Base-by-base conservation (phyloP, 2,888 invertebrate genomes). In the Drosophila borealis region DNA sequence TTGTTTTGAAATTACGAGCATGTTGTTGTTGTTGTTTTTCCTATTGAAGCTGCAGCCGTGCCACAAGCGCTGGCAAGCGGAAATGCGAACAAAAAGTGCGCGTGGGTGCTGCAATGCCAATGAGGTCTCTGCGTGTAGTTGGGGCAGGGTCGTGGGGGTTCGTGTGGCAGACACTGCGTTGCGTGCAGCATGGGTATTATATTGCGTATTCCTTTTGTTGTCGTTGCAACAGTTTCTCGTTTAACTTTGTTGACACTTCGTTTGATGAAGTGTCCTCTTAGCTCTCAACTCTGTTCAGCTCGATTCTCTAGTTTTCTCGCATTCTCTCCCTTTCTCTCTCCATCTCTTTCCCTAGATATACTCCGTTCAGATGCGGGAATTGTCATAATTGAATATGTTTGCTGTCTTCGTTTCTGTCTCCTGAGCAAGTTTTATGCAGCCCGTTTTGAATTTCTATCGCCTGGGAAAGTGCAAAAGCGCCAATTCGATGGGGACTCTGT, bases 181-280 rank as follows among this genome's bases (percentile, higher is more conserved):
- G 82, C 79, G 69, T 85, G 82, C 64, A 80, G 51, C 75, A 33
- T 55, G 79, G 71, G 79, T 67, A 78, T 81, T 74, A 74, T 74
- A 71, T 66, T 9, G 34, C n/a, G 17, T 60, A 70, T 83, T 65
- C 37, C 33, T 66, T 80, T 59, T 29, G 67, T 48, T 54, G 54
- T 67, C 69, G 68, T 53, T 51, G 68, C 50, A 70, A 69, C 74
- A 77, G 65, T 80, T 87, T 82, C 72, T 86, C 81, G 81, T 80
- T 80, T 86, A 81, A 86, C 86, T 83, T 82, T 82, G 77, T 82
- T 80, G 81, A 81, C 83, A 80, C 83, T 80, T 82, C 64, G 74
- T 74, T 82, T 80, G 80, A 80, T 80, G 80, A 81, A 80, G 81
- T 84, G 78, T 74, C 44, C 84, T 50, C 59, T 19, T 13, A 55